phyloP scores from a whole-genome alignment of 2,888 invertebrate species.

The Acanthosoma haemorrhoidale region DNA sequence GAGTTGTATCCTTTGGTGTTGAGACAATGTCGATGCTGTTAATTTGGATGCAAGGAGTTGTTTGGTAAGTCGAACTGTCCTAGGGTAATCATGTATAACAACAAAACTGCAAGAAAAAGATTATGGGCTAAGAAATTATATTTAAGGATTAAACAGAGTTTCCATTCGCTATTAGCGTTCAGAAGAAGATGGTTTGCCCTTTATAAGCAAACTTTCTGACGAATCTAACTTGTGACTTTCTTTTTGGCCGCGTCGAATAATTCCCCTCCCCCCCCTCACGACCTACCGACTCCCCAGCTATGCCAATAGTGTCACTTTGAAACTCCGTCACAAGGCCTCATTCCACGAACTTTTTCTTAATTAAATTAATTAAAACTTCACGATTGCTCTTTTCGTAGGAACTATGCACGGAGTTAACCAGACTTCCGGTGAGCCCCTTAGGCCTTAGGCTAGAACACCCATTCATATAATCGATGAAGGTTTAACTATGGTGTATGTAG shows the following conservation, averaged over 20 bases:
- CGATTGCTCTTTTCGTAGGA: background rate
- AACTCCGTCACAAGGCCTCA: background rate
- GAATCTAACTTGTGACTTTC: background rate
- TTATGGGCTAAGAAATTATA: background rate
- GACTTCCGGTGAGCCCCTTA: background rate
- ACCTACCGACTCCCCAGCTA: no score
- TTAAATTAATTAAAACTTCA: conserved; percentile 19
- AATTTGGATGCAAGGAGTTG: no score
- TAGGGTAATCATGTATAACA: no score
- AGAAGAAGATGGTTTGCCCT: conserved; percentile 1
- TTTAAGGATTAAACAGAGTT: background rate
- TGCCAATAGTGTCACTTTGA: conserved; percentile 27
- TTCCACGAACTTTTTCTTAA: conserved; percentile 16
- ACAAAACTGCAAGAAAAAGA: no score
- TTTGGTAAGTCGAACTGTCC: no score
- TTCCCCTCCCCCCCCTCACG: background rate
- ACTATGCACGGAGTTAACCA: conserved; percentile 18
- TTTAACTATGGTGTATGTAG: no score
- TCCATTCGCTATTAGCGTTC: background rate
- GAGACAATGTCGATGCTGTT: no score
- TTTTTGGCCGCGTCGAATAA: background rate
- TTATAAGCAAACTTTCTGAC: conserved; percentile 29
- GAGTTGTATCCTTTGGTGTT: no score
- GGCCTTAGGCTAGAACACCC: no score
- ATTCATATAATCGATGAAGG: no score